These are phyloP conservation scores for Pollimyrus isidori DNA, from an alignment of 2,113 vertebrate species.

Conservation along the genomic window DNA sequence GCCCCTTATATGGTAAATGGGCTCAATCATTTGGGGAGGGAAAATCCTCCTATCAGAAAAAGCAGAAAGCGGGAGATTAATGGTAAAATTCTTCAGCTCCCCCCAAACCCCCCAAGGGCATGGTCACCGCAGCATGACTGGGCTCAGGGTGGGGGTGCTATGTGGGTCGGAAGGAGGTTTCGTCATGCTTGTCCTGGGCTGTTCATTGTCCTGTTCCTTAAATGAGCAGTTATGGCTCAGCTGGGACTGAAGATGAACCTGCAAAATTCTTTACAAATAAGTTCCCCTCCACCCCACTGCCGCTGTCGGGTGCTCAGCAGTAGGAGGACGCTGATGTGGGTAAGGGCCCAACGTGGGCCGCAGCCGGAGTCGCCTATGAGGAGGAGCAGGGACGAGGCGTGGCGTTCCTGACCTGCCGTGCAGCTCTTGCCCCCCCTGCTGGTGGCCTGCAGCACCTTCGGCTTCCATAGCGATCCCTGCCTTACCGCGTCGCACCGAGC, in stretches of 20 bases:
- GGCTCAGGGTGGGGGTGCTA: neutral
- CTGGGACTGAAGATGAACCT: neutral
- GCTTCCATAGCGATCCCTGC: neutral
- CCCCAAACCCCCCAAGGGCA: neutral
- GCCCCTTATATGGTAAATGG: neutral
- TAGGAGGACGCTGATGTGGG: neutral
- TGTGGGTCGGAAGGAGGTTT: neutral
- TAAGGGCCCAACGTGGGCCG: neutral
- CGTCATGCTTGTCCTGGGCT: neutral
- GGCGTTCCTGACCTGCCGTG: neutral
- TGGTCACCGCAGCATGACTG: neutral
- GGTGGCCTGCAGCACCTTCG: neutral
- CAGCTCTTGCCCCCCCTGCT: constrained; percentile 10
- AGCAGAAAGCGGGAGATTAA: neutral
- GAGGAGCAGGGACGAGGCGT: neutral
- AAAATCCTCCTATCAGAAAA: neutral
- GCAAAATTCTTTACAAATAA: neutral
- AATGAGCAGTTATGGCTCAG: neutral
- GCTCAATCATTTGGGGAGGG: neutral
- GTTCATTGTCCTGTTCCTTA: neutral
- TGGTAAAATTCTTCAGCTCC: neutral
- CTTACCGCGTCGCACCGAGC: neutral
- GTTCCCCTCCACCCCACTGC: neutral
- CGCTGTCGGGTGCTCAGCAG: neutral
- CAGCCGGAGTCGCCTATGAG: neutral